Conservation (phyloP, 37 sponge, comb jelly and placozoan species). For the Tethya wilhelma region DNA sequence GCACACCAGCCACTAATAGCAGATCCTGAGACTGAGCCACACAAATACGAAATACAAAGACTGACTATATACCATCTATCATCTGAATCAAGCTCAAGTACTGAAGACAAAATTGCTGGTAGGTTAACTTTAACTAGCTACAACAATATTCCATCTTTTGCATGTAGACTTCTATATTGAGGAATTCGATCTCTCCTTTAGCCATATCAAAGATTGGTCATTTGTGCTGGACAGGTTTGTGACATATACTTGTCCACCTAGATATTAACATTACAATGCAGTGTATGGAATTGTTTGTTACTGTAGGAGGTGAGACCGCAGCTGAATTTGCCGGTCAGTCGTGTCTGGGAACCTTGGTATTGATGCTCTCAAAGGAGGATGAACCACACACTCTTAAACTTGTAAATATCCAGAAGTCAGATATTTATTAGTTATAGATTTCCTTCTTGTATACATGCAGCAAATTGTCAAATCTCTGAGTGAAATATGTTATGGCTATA, state of each 20-base stretch:
- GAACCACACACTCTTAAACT: constrained; percentile 13
- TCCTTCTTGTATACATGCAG: constrained; percentile 9
- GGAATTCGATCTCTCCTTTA: constrained; percentile 6
- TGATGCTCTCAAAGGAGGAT: not conserved
- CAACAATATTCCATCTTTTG: too few relatives aligned
- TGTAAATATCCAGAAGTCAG: too few relatives aligned
- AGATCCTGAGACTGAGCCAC: constrained; percentile 35
- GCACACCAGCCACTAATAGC: constrained; percentile 25
- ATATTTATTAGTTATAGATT: too few relatives aligned
- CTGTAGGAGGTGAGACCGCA: constrained; percentile 19
- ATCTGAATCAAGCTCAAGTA: constrained; percentile 5
- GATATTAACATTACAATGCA: too few relatives aligned
- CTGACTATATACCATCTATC: constrained; percentile 19
- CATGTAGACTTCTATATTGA: too few relatives aligned
- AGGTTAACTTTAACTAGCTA: too few relatives aligned
- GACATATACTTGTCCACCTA: too few relatives aligned
- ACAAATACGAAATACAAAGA: constrained; percentile 25
- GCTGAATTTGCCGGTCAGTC: constrained; percentile 34
- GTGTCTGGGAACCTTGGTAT: not conserved
- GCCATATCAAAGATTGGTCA: constrained; percentile 62
- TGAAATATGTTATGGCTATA: constrained; percentile 36
- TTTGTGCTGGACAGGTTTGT: constrained; percentile 60
- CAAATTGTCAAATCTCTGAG: constrained; percentile 35
- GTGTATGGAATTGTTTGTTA: not conserved
- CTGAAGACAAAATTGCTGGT: constrained; percentile 41